Evolutionary conservation across 1,140 invertebrate genomes (phyloP), one percentile per base, ranked within the genome.

Genomic region (Zaprionus vittiger): DNA sequence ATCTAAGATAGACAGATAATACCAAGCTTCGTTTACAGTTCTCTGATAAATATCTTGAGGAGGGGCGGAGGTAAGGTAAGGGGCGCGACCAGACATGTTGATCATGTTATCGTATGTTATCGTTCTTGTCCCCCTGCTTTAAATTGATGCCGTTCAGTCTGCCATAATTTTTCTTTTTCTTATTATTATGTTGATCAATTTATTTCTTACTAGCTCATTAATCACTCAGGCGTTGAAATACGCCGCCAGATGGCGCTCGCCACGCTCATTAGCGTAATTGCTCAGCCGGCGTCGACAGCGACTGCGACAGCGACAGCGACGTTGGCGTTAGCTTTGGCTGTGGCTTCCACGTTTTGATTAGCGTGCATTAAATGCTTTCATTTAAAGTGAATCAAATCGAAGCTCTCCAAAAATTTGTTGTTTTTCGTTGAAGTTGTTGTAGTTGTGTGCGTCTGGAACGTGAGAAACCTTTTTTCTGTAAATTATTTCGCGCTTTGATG

Each of bases 321-420:
- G 6, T 4, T n/a, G 63, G 12, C 65, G 17, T 38, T 26, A 11
- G n/a, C 52, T 34, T 34, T 34, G 5, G 44, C 62, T 9, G 17
- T 7, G 26, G 47, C 41, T 68, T 64, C 54, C 34, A 57, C 64
- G 59, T 55, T 85, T 89, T 90, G 85, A 89, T 90, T 90, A 85
- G 81, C 85, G 85, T 85, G 85, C 85, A 89, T 89, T 89, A 89
- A 89, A 89, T 90, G 81, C 85, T 90, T 89, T 89, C 79, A 90
- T 89, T 89, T 89, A 89, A 75, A 75, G 59, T 75, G 67, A 89
- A 89, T 89, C 85, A 81, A 87, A 90, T 87, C 81, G 65, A 89
- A 80, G 80, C 77, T 73, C 73, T 79, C 47, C 31, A 34, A 69
- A 77, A 77, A 77, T 69, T 70, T 60, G 41, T 63, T 64, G 14